phyloP scores from a whole-genome alignment of 2,888 invertebrate species.

The Polymixis lichenea region DNA sequence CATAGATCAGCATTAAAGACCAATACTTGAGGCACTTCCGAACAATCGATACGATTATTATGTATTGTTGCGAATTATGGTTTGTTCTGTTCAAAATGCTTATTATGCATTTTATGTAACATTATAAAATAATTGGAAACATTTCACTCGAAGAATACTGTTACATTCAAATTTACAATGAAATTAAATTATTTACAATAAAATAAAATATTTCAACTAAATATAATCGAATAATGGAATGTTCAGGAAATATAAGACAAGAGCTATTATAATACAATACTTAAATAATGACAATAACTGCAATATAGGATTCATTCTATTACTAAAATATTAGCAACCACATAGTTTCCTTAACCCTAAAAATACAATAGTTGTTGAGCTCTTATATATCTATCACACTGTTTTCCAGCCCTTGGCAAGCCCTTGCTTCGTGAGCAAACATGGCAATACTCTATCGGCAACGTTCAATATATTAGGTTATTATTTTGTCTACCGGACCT shows the following conservation, averaged over 20 bases:
- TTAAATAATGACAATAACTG: conserved; percentile 73
- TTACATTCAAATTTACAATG: conserved; percentile 63
- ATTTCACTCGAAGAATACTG: conserved; percentile 62
- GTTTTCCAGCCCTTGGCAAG: conserved; percentile 83
- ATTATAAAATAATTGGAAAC: conserved; percentile 58
- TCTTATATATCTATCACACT: conserved; percentile 85
- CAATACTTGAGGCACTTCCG: conserved; percentile 73
- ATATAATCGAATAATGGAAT: conserved; percentile 79
- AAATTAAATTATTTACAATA: conserved; percentile 67
- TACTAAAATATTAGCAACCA: conserved; percentile 81
- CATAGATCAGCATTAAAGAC: conserved; percentile 67
- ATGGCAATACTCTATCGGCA: conserved; percentile 85
- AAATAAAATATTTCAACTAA: conserved; percentile 64
- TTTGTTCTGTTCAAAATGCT: conserved; percentile 61
- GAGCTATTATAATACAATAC: conserved; percentile 76
- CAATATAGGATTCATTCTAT: conserved; percentile 79
- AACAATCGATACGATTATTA: conserved; percentile 59
- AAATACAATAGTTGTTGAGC: conserved; percentile 83
- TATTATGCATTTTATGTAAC: conserved; percentile 71
- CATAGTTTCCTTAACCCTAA: conserved; percentile 77
- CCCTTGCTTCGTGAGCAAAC: conserved; percentile 80
- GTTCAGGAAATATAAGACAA: conserved; percentile 78
- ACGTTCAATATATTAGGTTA: conserved; percentile 64
- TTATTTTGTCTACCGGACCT: conserved; percentile 58
- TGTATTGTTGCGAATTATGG: conserved; percentile 41